These are phyloP conservation scores for Ecliptopera silaceata DNA, from an alignment of 2,888 invertebrate genomes.

Conservation along the genomic window DNA sequence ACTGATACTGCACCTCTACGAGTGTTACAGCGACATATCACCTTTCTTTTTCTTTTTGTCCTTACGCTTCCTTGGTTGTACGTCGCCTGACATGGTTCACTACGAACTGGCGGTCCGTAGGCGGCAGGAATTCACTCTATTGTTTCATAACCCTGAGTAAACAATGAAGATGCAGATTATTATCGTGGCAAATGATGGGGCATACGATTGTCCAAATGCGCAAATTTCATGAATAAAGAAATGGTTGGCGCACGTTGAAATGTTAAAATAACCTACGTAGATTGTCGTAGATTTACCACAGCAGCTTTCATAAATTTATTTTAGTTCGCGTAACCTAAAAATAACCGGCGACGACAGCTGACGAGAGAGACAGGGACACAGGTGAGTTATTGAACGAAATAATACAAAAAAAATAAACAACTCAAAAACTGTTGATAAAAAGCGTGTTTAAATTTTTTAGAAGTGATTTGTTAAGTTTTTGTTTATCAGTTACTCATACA, in stretches of 20 bases:
- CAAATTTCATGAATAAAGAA: slow-evolving; percentile 68
- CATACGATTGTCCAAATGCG: slow-evolving; percentile 67
- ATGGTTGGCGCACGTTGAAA: slow-evolving; percentile 66
- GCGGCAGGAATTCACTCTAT: slow-evolving; percentile 69
- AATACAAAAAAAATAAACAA: background rate
- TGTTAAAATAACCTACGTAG: slow-evolving; percentile 79
- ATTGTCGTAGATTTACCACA: slow-evolving; percentile 55
- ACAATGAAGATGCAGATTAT: slow-evolving; percentile 62
- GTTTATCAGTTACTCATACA: no score
- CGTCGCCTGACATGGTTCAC: slow-evolving; percentile 91
- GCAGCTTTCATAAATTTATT: slow-evolving; percentile 78
- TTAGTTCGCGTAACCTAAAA: slow-evolving; percentile 82
- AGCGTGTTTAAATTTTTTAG: no score
- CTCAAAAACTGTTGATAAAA: no score
- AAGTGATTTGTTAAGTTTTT: no score
- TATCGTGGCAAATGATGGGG: slow-evolving; percentile 40
- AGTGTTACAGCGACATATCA: slow-evolving; percentile 56
- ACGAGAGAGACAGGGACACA: slow-evolving; percentile 57
- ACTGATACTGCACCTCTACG: background rate
- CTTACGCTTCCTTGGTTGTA: slow-evolving; percentile 93
- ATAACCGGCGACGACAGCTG: slow-evolving; percentile 81
- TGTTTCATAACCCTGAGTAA: slow-evolving; percentile 81
- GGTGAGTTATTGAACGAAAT: slow-evolving; percentile 27
- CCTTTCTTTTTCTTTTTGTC: slow-evolving; percentile 93
- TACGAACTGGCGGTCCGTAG: slow-evolving; percentile 67